Conservation (phyloP, 2,888 invertebrate genomes). For the Acanthococcus lagerstroemiae region DNA sequence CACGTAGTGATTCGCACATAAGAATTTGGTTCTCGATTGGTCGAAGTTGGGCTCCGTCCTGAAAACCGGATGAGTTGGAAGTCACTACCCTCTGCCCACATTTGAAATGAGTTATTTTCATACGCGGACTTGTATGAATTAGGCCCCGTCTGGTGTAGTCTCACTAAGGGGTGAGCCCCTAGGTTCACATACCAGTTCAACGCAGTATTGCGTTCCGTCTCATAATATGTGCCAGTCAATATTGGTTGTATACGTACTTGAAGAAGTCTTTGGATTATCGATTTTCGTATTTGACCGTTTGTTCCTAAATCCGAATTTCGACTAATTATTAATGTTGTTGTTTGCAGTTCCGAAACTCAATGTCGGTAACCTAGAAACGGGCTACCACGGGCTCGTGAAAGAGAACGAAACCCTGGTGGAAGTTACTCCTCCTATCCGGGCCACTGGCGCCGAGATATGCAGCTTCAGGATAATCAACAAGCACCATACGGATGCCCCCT, state of each 20-base stretch:
- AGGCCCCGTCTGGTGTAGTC: no score
- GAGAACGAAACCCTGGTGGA: constrained; percentile 88
- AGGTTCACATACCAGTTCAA: not conserved
- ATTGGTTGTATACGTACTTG: not conserved
- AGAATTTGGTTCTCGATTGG: no score
- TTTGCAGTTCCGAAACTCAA: constrained; percentile 60
- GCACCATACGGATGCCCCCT: constrained; percentile 89
- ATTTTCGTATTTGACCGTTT: not conserved
- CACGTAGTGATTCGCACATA: no score
- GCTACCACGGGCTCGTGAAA: constrained; percentile 83
- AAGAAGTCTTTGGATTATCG: not conserved
- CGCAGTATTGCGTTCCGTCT: not conserved
- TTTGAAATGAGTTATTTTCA: no score
- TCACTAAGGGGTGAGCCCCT: no score
- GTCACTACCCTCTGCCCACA: no score
- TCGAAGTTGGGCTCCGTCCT: no score
- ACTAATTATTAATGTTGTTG: constrained; percentile 40
- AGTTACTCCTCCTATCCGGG: constrained; percentile 82
- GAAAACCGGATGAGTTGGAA: no score
- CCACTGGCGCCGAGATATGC: constrained; percentile 67
- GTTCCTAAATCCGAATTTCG: constrained; percentile 6
- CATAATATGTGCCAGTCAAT: not conserved
- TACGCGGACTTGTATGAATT: no score
- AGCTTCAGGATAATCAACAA: constrained; percentile 83
- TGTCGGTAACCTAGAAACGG: constrained; percentile 69